Evolutionary conservation across 2,888 invertebrate species (phyloP), one percentile per base, ranked within the genome.

Genomic region (Parnassius apollo): DNA sequence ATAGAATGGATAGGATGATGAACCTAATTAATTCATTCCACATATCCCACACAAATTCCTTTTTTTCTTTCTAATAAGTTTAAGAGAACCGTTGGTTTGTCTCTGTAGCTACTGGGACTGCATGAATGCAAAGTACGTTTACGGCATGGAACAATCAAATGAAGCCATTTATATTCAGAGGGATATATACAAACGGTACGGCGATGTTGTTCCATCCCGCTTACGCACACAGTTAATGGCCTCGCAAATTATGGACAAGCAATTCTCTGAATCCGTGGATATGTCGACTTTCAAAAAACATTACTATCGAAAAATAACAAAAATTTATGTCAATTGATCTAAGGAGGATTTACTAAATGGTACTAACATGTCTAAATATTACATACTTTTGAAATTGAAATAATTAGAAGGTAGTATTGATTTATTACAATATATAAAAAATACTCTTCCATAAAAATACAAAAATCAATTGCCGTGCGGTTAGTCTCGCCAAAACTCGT

Each of bases 111-210:
- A 78, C 83, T 75, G 73, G 84, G 85, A 81, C 85, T 83, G 83
- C 84, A 89, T 86, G 84, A 86, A 90, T 81, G 82, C 84, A 83
- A 83, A 83, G 81, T 85, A 78, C 84, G 78, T 86, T 85, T 81
- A 83, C 82, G 76, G 72, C 79, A 78, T 77, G 77, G 79, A 85
- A 84, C 83, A 87, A 88, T 86, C 84, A 88, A 90, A 90, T 90
- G 88, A 88, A 89, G 87, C 84, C 82, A 88, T 91, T 90, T 88
- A 83, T 85, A 89, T 90, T 90, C 89, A 86, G 77, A 77, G 75
- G 78, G 77, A 75, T 83, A 76, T 78, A 78, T 76, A 75, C 72
- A 80, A 83, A 74, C 74, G 72, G 80, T 70, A 70, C 74, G 71
- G 70, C 73, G 69, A 73, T 74, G 80, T 77, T 63, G 67, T 62